These are phyloP conservation scores for Trissoscelio sp. DNA, from an alignment of 2,888 invertebrate species.

Conservation along the genomic window DNA sequence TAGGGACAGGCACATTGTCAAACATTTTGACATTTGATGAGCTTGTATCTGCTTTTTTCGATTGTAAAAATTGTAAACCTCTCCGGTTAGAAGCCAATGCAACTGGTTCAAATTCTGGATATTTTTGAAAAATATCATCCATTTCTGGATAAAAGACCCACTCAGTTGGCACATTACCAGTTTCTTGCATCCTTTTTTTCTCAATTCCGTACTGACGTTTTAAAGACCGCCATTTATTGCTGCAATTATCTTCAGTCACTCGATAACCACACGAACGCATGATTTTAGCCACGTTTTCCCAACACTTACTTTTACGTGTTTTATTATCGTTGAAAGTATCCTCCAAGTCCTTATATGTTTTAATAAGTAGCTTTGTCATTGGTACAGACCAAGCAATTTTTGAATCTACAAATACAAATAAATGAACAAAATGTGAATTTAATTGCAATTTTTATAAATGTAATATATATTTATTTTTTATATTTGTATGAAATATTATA, in stretches of 20 bases:
- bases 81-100: background rate
- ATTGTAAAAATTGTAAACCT: background rate
- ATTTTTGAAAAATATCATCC: conserved; percentile 1
- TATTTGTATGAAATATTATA: no score
- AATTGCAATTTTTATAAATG: no score
- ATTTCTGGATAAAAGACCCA: conserved; percentile 17
- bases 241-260: conserved; percentile 9
- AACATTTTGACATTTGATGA: no score
- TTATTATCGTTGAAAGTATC: conserved; percentile 21
- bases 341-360: conserved; percentile 16
- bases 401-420: background rate
- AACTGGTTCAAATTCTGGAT: conserved; percentile 17
- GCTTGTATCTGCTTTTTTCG: no score
- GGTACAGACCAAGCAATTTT: background rate
- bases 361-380: conserved; percentile 41
- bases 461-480: no score
- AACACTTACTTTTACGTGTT: conserved; percentile 5
- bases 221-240: conserved; percentile 13
- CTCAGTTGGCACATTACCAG: conserved; percentile 16
- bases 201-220: conserved; percentile 22
- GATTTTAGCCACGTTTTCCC: conserved; percentile 18
- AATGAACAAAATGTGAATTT: background rate
- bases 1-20: background rate
- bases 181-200: background rate
- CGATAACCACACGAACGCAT: conserved; percentile 31